A percentile compares a stretch with the other conserved stretches of the same genome.
phyloP scores from a whole-genome alignment of 2,113 vertebrate genomes.

The Dicaeum eximium region DNA sequence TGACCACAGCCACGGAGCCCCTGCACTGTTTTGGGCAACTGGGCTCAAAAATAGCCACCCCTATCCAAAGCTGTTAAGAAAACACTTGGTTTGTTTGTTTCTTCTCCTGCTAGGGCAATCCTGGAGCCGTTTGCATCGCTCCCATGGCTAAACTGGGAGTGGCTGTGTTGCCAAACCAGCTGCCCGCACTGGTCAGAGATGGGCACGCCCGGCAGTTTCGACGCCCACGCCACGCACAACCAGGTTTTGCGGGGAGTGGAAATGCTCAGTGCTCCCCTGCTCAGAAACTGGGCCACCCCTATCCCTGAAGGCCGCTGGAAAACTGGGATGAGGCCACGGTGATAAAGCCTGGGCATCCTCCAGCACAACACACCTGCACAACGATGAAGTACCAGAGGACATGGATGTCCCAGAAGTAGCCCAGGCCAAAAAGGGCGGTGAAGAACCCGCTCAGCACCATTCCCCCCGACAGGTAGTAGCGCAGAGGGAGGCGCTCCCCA shows the following conservation, averaged over 20 bases:
- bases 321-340: fast-evolving
- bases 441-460: slow-evolving; percentile 92
- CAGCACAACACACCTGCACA: slow-evolving; percentile 78
- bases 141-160: not conserved
- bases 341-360: not conserved
- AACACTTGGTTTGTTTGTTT: not conserved
- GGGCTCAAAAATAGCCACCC: fast-evolving
- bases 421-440: slow-evolving; percentile 86
- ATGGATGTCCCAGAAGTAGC: slow-evolving; percentile 93
- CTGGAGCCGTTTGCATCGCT: fast-evolving
- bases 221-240: not conserved
- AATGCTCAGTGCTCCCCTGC: fast-evolving
- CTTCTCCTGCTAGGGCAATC: not conserved
- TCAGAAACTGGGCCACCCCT: not conserved
- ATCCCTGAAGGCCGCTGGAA: fast-evolving
- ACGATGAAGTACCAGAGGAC: slow-evolving; percentile 87
- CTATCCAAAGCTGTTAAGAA: not conserved
- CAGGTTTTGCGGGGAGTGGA: not conserved
- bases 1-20: not conserved
- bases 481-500: slow-evolving; percentile 91
- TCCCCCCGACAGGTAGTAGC: slow-evolving; percentile 88
- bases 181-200: fast-evolving
- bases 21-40: not conserved
- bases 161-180: not conserved
- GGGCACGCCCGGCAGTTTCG: not conserved